These are phyloP conservation scores for Dysmachus trigonus DNA, from an alignment of 2,888 invertebrate genomes.

Conservation along the genomic window DNA sequence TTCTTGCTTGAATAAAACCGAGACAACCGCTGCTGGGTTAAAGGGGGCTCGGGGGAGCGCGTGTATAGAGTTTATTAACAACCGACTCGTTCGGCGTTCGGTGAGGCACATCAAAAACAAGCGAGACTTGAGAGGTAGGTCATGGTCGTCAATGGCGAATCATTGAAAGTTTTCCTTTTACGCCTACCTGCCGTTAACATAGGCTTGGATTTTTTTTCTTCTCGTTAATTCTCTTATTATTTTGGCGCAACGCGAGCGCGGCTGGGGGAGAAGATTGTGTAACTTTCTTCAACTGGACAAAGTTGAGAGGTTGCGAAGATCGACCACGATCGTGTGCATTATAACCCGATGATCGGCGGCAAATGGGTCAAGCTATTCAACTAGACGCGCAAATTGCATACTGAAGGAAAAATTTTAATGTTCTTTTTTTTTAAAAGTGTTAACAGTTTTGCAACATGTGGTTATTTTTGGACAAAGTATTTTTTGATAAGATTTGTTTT, in stretches of 20 bases:
- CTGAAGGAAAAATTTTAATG: neutral
- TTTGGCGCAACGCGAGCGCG: neutral
- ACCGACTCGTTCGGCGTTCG: neutral
- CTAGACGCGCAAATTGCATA: neutral
- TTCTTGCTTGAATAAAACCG: neutral
- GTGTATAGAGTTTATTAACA: conserved; percentile 6
- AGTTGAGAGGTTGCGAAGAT: neutral
- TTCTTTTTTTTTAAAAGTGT: neutral
- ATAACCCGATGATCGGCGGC: neutral
- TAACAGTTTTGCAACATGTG: neutral
- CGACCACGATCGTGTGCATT: neutral
- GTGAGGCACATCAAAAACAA: conserved; percentile 32
- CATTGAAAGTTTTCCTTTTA: conserved; percentile 35
- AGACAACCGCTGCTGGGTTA: neutral
- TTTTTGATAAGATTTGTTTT: neutral
- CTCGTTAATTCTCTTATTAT: neutral
- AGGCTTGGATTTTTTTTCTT: neutral
- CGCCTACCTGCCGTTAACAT: conserved; percentile 12
- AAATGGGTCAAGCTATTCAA: neutral
- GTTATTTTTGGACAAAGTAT: neutral
- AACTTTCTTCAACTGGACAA: conserved; percentile 1
- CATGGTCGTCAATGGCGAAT: conserved; percentile 42
- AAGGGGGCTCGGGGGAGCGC: neutral
- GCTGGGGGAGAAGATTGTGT: neutral
- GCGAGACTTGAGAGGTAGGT: conserved; percentile 44